Evolutionary conservation across 2,797 vertebrate genomes (phyloP).

Genomic region (Lacerta agilis): DNA sequence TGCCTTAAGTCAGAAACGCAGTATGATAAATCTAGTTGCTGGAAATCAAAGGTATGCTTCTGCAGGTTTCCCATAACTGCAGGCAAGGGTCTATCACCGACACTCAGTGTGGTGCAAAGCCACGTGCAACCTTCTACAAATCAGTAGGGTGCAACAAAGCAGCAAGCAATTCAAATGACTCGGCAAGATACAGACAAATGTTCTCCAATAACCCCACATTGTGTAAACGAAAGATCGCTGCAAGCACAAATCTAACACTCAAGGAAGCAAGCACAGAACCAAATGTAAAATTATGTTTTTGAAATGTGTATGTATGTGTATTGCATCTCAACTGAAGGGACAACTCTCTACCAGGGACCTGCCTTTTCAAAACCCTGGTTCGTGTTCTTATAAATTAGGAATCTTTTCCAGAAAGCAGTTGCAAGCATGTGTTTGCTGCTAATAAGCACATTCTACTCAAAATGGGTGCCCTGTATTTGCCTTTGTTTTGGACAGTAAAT

Average conservation of each 20-base stretch:
- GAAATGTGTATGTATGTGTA: too few species aligned
- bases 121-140: neutral
- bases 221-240: neutral
- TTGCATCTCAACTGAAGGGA: too few species aligned
- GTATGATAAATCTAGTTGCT: neutral
- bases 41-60: neutral
- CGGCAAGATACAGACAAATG: neutral
- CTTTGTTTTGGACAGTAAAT: too few species aligned
- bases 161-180: neutral
- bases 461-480: neutral
- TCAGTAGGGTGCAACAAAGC: neutral
- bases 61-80: neutral
- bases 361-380: too few species aligned
- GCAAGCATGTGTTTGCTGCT: neutral
- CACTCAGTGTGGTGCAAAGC: neutral
- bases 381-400: neutral
- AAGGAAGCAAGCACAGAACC: neutral
- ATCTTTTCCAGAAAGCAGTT: neutral
- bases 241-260: neutral
- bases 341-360: too few species aligned
- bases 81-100: neutral
- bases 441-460: neutral
- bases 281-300: too few species aligned
- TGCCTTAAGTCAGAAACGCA: neutral
- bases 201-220: neutral